Evolutionary conservation across 2,113 vertebrate species (phyloP), one percentile per base, ranked within the genome.

Genomic region (Sula dactylatra): DNA sequence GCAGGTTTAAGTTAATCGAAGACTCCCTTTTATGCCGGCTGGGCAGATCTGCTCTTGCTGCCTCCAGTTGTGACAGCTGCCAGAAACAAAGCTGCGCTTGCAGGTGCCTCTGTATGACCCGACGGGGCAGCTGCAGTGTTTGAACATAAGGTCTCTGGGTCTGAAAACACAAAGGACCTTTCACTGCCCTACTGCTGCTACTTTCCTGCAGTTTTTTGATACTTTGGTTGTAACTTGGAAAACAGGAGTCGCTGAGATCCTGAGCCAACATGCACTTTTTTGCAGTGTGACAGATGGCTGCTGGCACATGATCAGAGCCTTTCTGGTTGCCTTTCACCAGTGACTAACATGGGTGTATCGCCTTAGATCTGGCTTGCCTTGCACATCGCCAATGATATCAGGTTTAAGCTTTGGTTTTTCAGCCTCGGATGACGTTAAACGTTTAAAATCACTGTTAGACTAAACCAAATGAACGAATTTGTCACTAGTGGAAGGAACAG

Each of bases 71-170:
- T 8, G 8, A 14, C 20, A 9, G 1, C n/a, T 9, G 29, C 27
- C 45, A 81, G 58, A 25, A 54, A 20, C 5, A 56, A 50, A n/a
- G 24, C 47, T 24, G 47, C 2, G 0, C 38, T 32, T 16, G 18
- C 2, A 2, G 45, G 49, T 86, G 44, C 65, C 0, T 1, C 4
- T 21, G 20, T 71, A 47, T 24, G 40, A 34, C 34, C 52, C 2
- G 1, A 38, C 0, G 1, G 34, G 52, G 44, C 55, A 56, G 36
- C 40, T 42, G 36, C 2, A 0, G 38, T 6, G 19, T 10, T 32
- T 9, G n/a, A 59, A 38, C 34, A 0, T 4, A 2, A 55, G 16
- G 16, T 72, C 29, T 36, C 32, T 16, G 64, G 26, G 20, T n/a
- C 58, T 36, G 52, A 50, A 67, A 36, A 42, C 29, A 74, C 67